Evolutionary conservation across 2,113 vertebrate genomes (phyloP).

Genomic region (Paramormyrops kingsleyae): DNA sequence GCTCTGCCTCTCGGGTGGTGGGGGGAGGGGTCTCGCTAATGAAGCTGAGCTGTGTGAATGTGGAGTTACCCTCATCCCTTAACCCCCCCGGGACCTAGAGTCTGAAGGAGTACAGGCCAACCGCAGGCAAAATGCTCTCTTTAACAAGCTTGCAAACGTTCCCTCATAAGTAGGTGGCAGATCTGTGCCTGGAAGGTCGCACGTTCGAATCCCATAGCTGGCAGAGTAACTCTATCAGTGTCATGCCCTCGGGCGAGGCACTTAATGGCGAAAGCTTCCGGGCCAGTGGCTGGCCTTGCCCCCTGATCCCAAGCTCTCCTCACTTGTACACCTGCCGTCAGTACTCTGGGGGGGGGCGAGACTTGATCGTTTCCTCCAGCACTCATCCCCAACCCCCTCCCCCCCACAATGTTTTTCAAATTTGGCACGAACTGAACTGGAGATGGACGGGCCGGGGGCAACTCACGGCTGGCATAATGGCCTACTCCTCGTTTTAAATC

Average conservation of each 20-base stretch:
- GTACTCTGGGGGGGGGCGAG: not conserved
- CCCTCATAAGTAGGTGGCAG: not conserved
- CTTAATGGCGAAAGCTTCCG: not conserved
- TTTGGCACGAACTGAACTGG: not conserved
- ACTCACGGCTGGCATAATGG: not conserved
- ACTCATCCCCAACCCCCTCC: not conserved
- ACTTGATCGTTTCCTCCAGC: not conserved
- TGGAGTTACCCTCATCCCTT: not conserved
- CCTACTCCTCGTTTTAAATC: not conserved
- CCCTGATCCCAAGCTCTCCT: not conserved
- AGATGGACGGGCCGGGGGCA: not conserved
- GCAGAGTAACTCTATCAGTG: not conserved
- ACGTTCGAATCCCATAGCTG: not conserved
- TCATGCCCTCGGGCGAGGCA: not conserved
- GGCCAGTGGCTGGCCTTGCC: not conserved
- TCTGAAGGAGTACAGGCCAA: not conserved
- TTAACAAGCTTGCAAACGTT: not conserved
- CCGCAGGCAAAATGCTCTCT: not conserved
- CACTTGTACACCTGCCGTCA: not conserved
- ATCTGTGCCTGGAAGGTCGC: not conserved
- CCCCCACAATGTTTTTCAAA: not conserved
- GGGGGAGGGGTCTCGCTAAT: not conserved
- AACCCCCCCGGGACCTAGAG: not conserved
- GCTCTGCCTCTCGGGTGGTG: not conserved
- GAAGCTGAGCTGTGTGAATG: not conserved